Base-by-base conservation (phyloP, 2,797 vertebrate species). In the Prunella strophiata region DNA sequence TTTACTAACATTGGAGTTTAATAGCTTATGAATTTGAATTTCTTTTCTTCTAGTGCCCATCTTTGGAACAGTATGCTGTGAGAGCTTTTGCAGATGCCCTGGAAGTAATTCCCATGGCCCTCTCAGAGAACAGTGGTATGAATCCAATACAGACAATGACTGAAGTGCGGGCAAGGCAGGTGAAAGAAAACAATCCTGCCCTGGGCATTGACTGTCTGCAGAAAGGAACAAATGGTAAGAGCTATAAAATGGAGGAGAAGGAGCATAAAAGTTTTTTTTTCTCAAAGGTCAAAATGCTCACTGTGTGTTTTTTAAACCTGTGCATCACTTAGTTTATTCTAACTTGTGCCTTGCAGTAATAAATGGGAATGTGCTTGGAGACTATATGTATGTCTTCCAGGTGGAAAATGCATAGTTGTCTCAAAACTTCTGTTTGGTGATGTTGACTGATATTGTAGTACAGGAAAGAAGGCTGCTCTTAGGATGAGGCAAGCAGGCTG, bases 81-180 rank as follows among this genome's bases (percentile, higher is more conserved):
- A 98, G 99, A 88, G 97, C 99, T 1, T 99, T 99, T 95, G 99
- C 99, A 21, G 99, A 99, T 71, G 99, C 99, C 7, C 94, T 99
- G 38, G 99, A 99, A 94, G 98, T 99, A 22, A 99, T 99, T 96
- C 99, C 99, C 27, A 99, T 99, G 99, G 98, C 99, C 0, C 97
- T 99, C 27, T 97, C 99, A 0, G 99, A 99, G 94, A 99, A 99
- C 97, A 99, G 99, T 3, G 99, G 99, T 10, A 98, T 99, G 97
- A 99, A 99, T 92, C 99, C 99, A 21, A 99, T 99, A 96, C 99
- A 99, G 97, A 99, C 98, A 2, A 99, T 99, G 99, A 98, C 99
- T 0, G 99, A 99, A 96, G 98, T 99, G 93, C 97, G 99, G 86
- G 99, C 99, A 58, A 98, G 91, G 86, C 99, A 99, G 89, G 98